Conservation (phyloP, 2,113 vertebrate genomes). For the Takifugu flavidus region DNA sequence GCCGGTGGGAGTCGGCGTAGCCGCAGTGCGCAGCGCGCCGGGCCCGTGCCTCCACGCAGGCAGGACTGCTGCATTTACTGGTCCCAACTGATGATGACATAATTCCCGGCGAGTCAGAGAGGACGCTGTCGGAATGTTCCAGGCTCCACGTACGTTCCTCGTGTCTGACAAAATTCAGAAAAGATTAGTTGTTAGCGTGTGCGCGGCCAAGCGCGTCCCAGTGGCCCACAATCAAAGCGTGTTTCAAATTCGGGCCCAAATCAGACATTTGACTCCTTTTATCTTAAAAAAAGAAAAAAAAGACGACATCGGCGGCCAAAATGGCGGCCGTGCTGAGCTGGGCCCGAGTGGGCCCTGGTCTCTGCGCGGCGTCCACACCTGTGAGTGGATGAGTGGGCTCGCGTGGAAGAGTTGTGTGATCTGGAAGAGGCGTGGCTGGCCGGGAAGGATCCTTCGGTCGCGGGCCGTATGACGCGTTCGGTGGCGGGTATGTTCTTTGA, state of each 20-base stretch:
- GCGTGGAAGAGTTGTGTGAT: constrained; percentile 92
- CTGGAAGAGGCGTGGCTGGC: constrained; percentile 94
- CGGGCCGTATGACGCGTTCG: constrained; percentile 88
- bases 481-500: constrained; percentile 93
- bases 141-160: constrained; percentile 96
- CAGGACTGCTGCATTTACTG: constrained; percentile 98
- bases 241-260: no score
- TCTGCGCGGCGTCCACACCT: constrained; percentile 69
- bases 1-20: constrained; percentile 80
- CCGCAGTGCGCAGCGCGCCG: constrained; percentile 84
- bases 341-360: no score
- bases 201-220: neutral
- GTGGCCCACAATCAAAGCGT: no score
- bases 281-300: no score
- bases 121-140: constrained; percentile 90
- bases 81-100: constrained; percentile 95
- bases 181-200: neutral
- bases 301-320: no score
- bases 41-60: constrained; percentile 88
- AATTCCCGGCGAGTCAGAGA: constrained; percentile 92
- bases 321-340: neutral
- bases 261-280: no score
- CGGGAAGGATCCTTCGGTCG: constrained; percentile 87
- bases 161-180: constrained; percentile 75
- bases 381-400: constrained; percentile 91